These are phyloP conservation scores for Agrotis ipsilon DNA, from an alignment of 2,888 invertebrate genomes.

Conservation along the genomic window DNA sequence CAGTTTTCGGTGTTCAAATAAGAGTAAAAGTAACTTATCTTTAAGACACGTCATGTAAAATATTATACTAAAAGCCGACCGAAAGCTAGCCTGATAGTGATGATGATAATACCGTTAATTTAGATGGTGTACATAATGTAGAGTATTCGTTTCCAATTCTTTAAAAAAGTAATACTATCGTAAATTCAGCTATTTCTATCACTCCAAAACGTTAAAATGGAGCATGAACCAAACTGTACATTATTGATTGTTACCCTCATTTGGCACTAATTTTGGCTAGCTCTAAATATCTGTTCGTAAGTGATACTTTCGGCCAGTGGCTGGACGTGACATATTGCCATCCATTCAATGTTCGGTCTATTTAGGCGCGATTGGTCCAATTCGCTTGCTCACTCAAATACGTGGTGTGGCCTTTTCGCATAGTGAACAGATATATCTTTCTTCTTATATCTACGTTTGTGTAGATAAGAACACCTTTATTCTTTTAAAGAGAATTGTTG, in stretches of 20 bases:
- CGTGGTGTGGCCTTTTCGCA: neutral
- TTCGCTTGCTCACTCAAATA: too few species aligned
- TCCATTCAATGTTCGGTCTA: slow-evolving; percentile 16
- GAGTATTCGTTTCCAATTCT: too few species aligned
- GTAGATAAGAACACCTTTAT: too few species aligned
- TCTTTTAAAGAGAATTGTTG: too few species aligned
- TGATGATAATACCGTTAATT: neutral
- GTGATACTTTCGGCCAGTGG: slow-evolving; percentile 10
- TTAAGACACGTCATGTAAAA: neutral
- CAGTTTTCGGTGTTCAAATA: neutral
- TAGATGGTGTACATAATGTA: too few species aligned
- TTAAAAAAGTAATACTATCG: neutral
- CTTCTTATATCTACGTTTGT: too few species aligned
- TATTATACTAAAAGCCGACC: neutral
- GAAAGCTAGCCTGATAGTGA: too few species aligned
- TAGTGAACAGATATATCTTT: too few species aligned
- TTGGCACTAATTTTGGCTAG: slow-evolving; percentile 1
- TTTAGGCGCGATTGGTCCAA: too few species aligned
- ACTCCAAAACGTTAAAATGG: neutral
- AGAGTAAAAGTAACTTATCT: too few species aligned
- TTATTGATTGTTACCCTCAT: neutral
- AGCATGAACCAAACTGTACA: neutral
- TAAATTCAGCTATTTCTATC: neutral
- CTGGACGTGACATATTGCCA: slow-evolving; percentile 24
- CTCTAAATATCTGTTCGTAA: slow-evolving; percentile 20